Evolutionary conservation across 1,140 invertebrate species (phyloP), one percentile per base, ranked within the genome.

Genomic region (Drosophila santomea): DNA sequence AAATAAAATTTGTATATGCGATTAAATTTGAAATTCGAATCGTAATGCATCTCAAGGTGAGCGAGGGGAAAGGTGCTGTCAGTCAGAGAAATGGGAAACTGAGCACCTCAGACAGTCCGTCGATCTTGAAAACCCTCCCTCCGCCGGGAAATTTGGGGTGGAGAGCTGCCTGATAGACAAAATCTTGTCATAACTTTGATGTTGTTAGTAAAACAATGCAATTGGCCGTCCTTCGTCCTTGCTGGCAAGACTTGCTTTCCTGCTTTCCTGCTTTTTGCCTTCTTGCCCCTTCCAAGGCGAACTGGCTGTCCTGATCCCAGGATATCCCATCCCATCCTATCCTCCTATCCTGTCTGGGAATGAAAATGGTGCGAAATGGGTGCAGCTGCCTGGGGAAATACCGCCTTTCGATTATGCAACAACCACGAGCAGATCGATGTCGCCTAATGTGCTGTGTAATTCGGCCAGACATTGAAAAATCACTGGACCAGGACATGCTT

Each of bases 181-280:
- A 90, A 90, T 90, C 88, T 83, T 90, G 88, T 90, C 88, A 90
- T 90, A 90, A 90, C 88, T 90, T 90, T 90, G 88, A 90, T 90
- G 86, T 88, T 89, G 63, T 89, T 77, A 84, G 85, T 90, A 89
- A 89, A 89, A 89, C 84, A 89, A 89, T 62, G 84, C 61, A 78
- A 84, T 89, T 84, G 85, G 68, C 69, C 67, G 48, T 73, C 59
- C 61, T 8, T 61, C 71, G 48, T 73, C 59, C 61, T 8, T 61
- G 62, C 66, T 67, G 62, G 25, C 45, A 28, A 11, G 63, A 36
- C 64, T 71, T 57, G 43, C 43, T 71, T 25, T 14, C 20, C 38
- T n/a, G 39, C 60, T 55, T 38, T 54, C 67, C 35, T 67, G 59
- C 44, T 68, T 52, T 52, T 43, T 48, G 47, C 61, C 36, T 54